phyloP scores from a whole-genome alignment of 2,797 vertebrate species.

The Amniataba percoides region DNA sequence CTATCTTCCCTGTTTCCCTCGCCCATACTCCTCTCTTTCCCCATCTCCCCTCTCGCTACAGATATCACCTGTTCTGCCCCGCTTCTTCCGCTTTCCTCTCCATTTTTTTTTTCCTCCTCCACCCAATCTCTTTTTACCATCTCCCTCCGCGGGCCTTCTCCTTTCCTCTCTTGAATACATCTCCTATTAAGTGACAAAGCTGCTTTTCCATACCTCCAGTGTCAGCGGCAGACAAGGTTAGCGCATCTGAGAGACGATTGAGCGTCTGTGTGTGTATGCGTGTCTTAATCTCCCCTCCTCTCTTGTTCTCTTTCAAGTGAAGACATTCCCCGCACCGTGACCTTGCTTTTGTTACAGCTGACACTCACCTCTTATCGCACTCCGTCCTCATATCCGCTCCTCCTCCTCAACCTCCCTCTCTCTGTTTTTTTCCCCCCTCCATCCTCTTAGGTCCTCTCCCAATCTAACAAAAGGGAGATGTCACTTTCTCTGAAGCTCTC shows the following conservation, averaged over 20 bases:
- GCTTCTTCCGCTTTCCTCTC: neutral
- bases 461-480: constrained; percentile 76
- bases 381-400: constrained; percentile 72
- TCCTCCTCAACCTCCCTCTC: constrained; percentile 65
- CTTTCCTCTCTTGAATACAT: constrained; percentile 18
- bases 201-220: constrained; percentile 32
- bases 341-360: constrained; percentile 81
- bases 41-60: neutral
- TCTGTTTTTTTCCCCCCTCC: constrained; percentile 7
- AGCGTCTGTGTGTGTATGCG: constrained; percentile 21
- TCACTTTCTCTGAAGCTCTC: constrained; percentile 65
- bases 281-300: constrained; percentile 65
- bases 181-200: constrained; percentile 41
- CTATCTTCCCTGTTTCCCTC: neutral
- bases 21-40: neutral
- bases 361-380: constrained; percentile 80
- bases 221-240: constrained; percentile 44
- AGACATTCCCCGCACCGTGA: constrained; percentile 77
- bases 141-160: neutral
- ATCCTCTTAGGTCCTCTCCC: constrained; percentile 42
- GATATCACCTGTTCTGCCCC: neutral
- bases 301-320: constrained; percentile 78
- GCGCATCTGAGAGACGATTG: constrained; percentile 34
- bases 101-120: neutral
- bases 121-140: neutral